Evolutionary conservation across 64 coral and sea anemone genomes (phyloP).

Genomic region (Stichodactyla mertensii): DNA sequence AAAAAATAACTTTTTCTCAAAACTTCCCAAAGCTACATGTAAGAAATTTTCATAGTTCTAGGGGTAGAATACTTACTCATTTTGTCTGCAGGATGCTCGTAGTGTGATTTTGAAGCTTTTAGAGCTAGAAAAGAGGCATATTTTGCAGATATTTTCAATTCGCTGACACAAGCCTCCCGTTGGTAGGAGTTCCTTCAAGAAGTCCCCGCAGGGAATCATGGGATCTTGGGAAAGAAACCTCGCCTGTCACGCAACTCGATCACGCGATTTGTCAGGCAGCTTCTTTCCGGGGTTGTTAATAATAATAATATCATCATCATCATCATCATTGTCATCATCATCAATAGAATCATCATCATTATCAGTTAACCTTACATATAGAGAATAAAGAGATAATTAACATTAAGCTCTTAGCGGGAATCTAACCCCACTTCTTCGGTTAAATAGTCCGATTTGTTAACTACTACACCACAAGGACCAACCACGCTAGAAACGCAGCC

Average conservation of each 20-base stretch:
- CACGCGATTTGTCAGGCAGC: background rate
- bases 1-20: background rate
- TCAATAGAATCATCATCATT: too few relatives aligned
- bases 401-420: too few relatives aligned
- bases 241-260: background rate
- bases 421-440: too few relatives aligned
- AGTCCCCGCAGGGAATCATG: background rate
- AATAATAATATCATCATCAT: background rate
- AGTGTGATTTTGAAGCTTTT: background rate
- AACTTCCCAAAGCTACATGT: background rate
- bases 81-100: background rate
- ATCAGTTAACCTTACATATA: too few relatives aligned
- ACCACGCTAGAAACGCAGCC: too few relatives aligned
- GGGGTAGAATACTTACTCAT: constrained; percentile 6
- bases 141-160: background rate
- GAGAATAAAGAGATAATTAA: too few relatives aligned
- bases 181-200: constrained; percentile 26
- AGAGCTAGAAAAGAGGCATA: background rate
- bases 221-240: constrained; percentile 13
- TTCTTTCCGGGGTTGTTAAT: background rate
- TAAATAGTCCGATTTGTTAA: too few relatives aligned
- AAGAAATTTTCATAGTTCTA: background rate
- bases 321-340: background rate
- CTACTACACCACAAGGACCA: too few relatives aligned
- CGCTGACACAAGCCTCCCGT: background rate